A percentile compares a stretch with the other conserved stretches of the same genome.
Evolutionary conservation across 2,888 invertebrate genomes (phyloP).

Genomic region (Entomobrya multifasciata): DNA sequence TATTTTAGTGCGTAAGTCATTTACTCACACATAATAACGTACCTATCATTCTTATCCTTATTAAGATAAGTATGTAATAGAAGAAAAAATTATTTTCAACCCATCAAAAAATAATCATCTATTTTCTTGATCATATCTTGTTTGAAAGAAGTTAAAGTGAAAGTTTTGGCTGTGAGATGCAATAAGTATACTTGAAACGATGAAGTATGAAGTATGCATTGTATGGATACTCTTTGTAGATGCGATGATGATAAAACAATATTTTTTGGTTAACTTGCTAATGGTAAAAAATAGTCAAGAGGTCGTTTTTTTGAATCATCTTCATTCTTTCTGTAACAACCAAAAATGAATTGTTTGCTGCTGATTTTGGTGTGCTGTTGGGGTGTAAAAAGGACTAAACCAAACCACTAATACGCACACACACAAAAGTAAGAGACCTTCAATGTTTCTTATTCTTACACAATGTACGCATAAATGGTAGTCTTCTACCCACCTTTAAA

Average conservation of each 20-base stretch:
- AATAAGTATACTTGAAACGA: slow-evolving; percentile 14
- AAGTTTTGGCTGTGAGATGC: slow-evolving; percentile 49
- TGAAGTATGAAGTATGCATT: background rate
- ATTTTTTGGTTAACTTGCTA: slow-evolving; percentile 27
- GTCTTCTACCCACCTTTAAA: slow-evolving; percentile 52
- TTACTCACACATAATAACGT: slow-evolving; percentile 1
- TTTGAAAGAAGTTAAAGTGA: slow-evolving; percentile 45
- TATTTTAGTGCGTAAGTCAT: background rate
- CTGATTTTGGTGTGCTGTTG: too few species aligned
- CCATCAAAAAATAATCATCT: slow-evolving; percentile 35
- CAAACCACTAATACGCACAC: slow-evolving; percentile 42
- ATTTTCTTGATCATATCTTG: slow-evolving; percentile 51
- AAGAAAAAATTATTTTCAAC: slow-evolving; percentile 15
- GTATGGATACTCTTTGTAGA: background rate
- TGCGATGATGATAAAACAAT: slow-evolving; percentile 26
- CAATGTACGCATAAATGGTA: slow-evolving; percentile 39
- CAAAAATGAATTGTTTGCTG: background rate
- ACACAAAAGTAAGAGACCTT: slow-evolving; percentile 27
- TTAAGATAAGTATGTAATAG: slow-evolving; percentile 15
- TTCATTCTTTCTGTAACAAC: slow-evolving; percentile 37
- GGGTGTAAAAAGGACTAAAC: background rate
- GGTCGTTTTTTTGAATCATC: slow-evolving; percentile 32
- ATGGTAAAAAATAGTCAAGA: background rate
- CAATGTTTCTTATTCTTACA: background rate
- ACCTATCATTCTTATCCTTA: slow-evolving; percentile 16